These are phyloP conservation scores for Brachypodius melanocephalos DNA, from an alignment of 2,113 vertebrate genomes.

Conservation along the genomic window DNA sequence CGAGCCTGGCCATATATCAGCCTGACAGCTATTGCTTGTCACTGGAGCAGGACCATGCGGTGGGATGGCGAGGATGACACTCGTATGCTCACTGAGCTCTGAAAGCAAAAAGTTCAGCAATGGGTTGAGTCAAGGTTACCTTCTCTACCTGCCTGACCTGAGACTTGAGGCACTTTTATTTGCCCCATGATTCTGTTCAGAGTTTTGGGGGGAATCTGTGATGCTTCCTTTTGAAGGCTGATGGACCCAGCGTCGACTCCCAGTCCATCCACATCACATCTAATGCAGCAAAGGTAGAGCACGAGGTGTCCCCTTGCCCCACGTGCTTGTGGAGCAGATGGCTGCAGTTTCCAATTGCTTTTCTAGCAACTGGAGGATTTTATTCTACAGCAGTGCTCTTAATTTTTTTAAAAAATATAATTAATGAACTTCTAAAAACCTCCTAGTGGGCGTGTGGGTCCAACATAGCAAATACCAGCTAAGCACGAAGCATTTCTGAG, in stretches of 20 bases:
- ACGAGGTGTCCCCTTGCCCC: not conserved
- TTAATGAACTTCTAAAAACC: not conserved
- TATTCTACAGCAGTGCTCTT: not conserved
- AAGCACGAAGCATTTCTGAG: accelerated
- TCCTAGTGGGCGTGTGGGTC: accelerated
- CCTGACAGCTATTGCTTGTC: not conserved
- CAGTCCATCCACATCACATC: not conserved
- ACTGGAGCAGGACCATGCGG: not conserved
- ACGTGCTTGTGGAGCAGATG: too few species aligned
- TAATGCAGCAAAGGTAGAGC: not conserved
- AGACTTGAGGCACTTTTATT: not conserved
- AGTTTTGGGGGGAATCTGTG: not conserved
- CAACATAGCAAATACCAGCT: not conserved
- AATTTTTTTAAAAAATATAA: not conserved
- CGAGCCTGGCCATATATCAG: not conserved
- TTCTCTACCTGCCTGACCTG: not conserved
- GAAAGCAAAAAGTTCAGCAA: not conserved
- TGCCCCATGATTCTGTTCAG: not conserved
- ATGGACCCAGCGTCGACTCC: accelerated
- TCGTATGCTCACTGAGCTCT: not conserved
- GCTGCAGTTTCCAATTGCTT: not conserved
- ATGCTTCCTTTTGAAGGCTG: not conserved
- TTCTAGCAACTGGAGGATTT: not conserved
- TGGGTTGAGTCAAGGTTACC: not conserved
- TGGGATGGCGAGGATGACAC: not conserved